phyloP scores from a whole-genome alignment of 2,888 invertebrate genomes.

The Sinelater perroti region DNA sequence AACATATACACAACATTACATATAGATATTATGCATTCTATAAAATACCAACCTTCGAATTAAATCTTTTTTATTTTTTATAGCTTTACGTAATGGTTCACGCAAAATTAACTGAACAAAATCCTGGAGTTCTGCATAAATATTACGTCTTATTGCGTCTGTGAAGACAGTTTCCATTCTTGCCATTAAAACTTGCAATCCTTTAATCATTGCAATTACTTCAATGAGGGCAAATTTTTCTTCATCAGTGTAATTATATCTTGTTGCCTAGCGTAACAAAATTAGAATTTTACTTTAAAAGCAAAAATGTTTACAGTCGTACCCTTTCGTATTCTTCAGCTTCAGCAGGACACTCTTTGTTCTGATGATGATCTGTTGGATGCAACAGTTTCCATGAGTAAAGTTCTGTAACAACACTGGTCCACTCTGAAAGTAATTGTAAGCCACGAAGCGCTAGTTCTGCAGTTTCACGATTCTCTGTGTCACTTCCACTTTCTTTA shows the following conservation, averaged over 20 bases:
- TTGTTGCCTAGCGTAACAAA: conserved; percentile 75
- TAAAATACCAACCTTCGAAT: conserved; percentile 71
- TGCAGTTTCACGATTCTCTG: conserved; percentile 89
- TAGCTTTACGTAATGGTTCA: conserved; percentile 94
- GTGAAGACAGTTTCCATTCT: conserved; percentile 97
- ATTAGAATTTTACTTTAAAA: neutral
- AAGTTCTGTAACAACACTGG: conserved; percentile 93
- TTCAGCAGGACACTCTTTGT: conserved; percentile 92
- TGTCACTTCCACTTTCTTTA: conserved; percentile 90
- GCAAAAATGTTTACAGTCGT: conserved; percentile 7
- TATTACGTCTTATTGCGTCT: conserved; percentile 87
- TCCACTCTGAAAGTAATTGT: conserved; percentile 95
- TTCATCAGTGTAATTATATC: conserved; percentile 96
- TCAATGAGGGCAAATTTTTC: conserved; percentile 98
- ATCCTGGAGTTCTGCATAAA: conserved; percentile 96
- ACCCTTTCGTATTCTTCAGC: conserved; percentile 98
- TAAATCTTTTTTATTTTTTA: conserved; percentile 97
- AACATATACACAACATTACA: conserved; percentile 7
- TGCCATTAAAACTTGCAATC: conserved; percentile 94
- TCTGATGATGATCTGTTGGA: conserved; percentile 96
- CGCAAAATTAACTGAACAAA: conserved; percentile 90
- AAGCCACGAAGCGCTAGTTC: conserved; percentile 92
- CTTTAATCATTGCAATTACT: conserved; percentile 99
- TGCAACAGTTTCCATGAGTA: conserved; percentile 98
- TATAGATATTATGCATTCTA: neutral